Evolutionary conservation across 2,888 invertebrate genomes (phyloP).

Genomic region (Pimpla rufipes): DNA sequence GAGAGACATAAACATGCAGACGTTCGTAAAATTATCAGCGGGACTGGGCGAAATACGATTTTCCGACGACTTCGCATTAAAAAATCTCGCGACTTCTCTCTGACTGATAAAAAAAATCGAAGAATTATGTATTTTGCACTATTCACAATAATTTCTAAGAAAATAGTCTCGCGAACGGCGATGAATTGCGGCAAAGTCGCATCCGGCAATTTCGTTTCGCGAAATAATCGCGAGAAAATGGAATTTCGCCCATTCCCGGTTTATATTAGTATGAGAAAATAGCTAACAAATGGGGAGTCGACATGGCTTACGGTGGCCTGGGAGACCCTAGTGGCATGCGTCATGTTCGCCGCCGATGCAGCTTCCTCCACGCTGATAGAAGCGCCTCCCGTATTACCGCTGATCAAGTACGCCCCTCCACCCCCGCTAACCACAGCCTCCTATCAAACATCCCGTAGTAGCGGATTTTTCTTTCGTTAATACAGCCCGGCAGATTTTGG

Average conservation of each 20-base stretch:
- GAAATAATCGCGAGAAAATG: constrained; percentile 33
- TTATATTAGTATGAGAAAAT: constrained; percentile 75
- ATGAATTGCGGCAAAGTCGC: no score
- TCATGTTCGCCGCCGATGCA: constrained; percentile 87
- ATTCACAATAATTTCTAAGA: no score
- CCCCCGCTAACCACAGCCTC: constrained; percentile 85
- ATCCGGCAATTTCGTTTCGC: not conserved
- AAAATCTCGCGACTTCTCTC: not conserved
- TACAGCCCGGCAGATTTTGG: constrained; percentile 49
- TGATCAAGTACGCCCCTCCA: constrained; percentile 86
- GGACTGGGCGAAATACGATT: constrained; percentile 47
- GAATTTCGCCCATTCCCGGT: constrained; percentile 52
- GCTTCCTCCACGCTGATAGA: constrained; percentile 86
- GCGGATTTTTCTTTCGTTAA: constrained; percentile 69
- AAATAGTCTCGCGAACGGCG: no score
- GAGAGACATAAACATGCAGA: constrained; percentile 49
- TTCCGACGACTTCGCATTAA: constrained; percentile 29
- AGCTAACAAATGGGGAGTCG: constrained; percentile 82
- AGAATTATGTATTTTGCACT: no score
- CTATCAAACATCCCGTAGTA: constrained; percentile 81
- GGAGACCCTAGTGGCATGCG: constrained; percentile 93
- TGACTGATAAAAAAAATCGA: not conserved
- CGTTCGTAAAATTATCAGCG: constrained; percentile 52
- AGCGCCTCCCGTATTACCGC: constrained; percentile 85
- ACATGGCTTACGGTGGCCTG: constrained; percentile 94